Evolutionary conservation across 2,797 vertebrate species (phyloP).

Genomic region (Muscicapa striata): DNA sequence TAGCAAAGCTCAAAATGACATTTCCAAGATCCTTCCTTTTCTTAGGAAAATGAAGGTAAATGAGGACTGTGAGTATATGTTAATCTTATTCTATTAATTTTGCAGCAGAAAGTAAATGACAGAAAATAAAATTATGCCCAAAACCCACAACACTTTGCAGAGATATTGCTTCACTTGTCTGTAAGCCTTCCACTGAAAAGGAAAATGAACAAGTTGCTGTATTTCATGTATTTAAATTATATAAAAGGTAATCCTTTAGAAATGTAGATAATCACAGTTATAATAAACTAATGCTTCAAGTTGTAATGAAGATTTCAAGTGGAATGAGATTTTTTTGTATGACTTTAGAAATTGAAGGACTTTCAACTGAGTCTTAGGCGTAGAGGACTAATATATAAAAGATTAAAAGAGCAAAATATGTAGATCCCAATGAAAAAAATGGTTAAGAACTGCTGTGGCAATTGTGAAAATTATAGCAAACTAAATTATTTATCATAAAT

Average conservation of each 20-base stretch:
- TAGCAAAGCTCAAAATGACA: neutral
- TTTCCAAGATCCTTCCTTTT: neutral
- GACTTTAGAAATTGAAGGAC: neutral
- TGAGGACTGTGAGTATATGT: neutral
- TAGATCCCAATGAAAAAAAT: neutral
- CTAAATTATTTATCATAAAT: slow-evolving; percentile 38
- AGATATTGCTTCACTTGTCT: neutral
- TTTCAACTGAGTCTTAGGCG: neutral
- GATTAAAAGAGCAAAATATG: neutral
- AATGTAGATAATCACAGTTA: neutral
- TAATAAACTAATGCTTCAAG: neutral
- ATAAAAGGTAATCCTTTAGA: neutral
- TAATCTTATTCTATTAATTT: neutral
- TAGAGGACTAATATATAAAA: neutral
- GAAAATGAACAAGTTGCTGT: neutral
- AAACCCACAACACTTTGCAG: neutral
- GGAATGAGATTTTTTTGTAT: neutral
- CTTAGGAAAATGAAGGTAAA: neutral
- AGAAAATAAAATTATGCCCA: neutral
- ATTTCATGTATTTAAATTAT: neutral
- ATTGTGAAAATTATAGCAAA: neutral
- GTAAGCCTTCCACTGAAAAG: neutral
- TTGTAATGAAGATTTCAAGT: neutral
- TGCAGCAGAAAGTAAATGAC: neutral
- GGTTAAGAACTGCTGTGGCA: neutral